Evolutionary conservation across 2,113 vertebrate genomes (phyloP), one percentile per base, ranked within the genome.

Genomic region (Menidia beryllina): DNA sequence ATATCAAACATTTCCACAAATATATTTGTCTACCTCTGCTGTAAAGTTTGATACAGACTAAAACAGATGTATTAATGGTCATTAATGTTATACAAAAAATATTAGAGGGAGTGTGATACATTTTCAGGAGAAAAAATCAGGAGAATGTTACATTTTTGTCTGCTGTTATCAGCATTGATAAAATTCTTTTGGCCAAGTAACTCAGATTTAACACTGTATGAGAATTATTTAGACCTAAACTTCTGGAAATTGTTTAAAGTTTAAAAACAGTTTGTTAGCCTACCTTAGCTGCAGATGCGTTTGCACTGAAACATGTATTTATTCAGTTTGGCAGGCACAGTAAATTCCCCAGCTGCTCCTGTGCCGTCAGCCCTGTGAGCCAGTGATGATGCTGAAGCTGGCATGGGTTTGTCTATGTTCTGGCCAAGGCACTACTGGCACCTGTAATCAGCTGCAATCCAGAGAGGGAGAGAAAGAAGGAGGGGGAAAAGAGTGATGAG

Each of bases 261-360:
- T 30, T 75, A 39, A 53, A 56, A 73, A 41, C 13, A 56, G 45
- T 65, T 11, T 47, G 19, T 75, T 58, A 68, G 55, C 50, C 50
- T 26, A n/a, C 11, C 25, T 61, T 56, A 68, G 69, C 57, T 63
- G 34, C 43, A 74, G 15, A 68, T 84, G 69, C 7, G 23, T 55
- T 10, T 27, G 26, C 49, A 68, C 72, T 39, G 52, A 12, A 36
- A 58, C 73, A 54, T 69, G 62, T 72, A 70, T 79, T 73, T 83
- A 43, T 66, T 64, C 21, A 26, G 61, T 68, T 84, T 81, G 84
- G 86, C 82, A 79, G 62, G 51, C 17, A n/a, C 14, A 62, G 63
- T 73, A 41, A 57, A 77, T 72, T 53, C 60, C 25, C 47, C 78
- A 88, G 82, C 78, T 86, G 78, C 69, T 77, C 57, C 61, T 56